Evolutionary conservation across 2,797 vertebrate species (phyloP), one percentile per base, ranked within the genome.

Genomic region (Eremophila alpestris): DNA sequence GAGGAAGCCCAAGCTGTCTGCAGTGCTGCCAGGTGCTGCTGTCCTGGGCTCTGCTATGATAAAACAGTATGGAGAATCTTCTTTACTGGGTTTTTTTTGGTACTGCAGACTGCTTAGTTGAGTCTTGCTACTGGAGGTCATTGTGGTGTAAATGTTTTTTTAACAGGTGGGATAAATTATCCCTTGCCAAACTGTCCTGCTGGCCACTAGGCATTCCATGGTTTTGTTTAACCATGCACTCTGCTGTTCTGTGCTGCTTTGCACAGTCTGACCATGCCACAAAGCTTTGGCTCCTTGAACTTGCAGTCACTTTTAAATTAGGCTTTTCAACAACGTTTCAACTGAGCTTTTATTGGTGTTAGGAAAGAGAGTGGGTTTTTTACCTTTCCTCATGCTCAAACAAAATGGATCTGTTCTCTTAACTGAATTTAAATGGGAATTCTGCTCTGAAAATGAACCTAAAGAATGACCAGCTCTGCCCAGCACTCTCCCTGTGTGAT

Each of bases 221-320:
- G 0, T 58, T 78, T 55, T 15, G 10, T 81, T 86, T 9, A 49
- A 14, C 0, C 0, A 0, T 22, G 54, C 13, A 17, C 56, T 80
- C 30, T 43, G 46, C 54, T 78, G 6, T 32, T 75, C 51, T 34
- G 46, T 49, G 68, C 41, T 82, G 75, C 67, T 58, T 64, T 52
- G 26, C 38, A 6, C 18, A 24, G 40, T 13, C 55, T 41, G 48
- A 26, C 41, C 5, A 0, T 43, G 21, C 59, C 46, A 40, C 56
- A 63, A 22, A 49, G 40, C 59, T 64, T 71, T 67, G 38, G n/a
- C 56, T 40, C 23, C 48, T 80, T 43, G 38, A 59, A 85, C 32
- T 56, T 74, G n/a, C 12, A 14, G 59, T 74, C 3, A 13, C 41
- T 83, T 83, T 26, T 51, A 83, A 70, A 77, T 40, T 27, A 70